These are phyloP conservation scores for Upupa epops DNA, from an alignment of 2,113 vertebrate species.

Conservation along the genomic window DNA sequence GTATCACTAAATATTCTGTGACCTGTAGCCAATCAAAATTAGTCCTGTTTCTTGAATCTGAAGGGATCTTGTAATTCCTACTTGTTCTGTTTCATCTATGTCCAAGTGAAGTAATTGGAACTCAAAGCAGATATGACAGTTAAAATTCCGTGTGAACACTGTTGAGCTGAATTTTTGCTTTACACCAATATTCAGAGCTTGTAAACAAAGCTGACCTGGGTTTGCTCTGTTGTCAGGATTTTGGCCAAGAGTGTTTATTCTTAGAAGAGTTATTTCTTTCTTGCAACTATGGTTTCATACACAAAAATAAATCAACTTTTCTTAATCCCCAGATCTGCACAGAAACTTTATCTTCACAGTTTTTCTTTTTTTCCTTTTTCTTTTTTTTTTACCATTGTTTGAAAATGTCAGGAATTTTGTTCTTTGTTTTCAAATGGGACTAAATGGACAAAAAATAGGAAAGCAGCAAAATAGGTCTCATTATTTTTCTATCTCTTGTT, in stretches of 20 bases:
- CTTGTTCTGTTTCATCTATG: neutral
- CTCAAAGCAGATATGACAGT: neutral
- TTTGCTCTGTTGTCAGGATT: neutral
- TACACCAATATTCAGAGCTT: neutral
- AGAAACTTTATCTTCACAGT: neutral
- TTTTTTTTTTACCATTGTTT: neutral
- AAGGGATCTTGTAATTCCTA: neutral
- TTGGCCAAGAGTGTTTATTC: neutral
- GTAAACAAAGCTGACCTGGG: neutral
- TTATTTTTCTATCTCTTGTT: neutral
- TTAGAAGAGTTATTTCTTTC: neutral
- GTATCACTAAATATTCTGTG: neutral
- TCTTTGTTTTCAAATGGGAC: neutral
- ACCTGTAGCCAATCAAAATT: constrained; percentile 1
- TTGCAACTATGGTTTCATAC: neutral
- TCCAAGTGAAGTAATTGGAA: neutral
- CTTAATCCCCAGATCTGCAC: neutral
- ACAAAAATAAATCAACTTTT: neutral
- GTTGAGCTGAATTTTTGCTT: neutral
- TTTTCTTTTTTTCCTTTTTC: no score
- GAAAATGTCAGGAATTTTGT: neutral
- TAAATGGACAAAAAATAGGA: neutral
- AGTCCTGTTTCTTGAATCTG: neutral
- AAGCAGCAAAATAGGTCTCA: neutral
- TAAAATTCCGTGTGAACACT: neutral